These are phyloP conservation scores for Saimiri boliviensis DNA, from an alignment of 2,113 vertebrate genomes.

Conservation along the genomic window DNA sequence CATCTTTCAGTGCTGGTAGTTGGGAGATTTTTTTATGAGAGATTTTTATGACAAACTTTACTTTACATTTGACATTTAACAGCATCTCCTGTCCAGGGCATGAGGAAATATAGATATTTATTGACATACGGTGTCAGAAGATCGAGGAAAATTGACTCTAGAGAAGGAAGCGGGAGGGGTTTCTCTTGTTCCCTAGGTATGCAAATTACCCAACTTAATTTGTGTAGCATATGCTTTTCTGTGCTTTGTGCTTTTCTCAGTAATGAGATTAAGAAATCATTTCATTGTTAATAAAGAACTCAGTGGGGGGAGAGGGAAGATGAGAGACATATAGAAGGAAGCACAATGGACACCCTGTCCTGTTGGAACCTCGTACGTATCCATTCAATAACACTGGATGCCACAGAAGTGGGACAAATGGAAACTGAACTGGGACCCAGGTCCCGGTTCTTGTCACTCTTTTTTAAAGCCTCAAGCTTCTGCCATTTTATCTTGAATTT, in stretches of 20 bases:
- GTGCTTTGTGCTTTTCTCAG: constrained; percentile 54
- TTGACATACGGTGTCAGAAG: constrained; percentile 72
- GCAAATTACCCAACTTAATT: constrained; percentile 71
- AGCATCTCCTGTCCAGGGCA: constrained; percentile 79
- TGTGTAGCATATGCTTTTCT: constrained; percentile 61
- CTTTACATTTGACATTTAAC: constrained; percentile 83
- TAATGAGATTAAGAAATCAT: constrained; percentile 74
- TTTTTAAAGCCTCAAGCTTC: background rate
- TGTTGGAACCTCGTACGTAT: background rate
- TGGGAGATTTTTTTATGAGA: constrained; percentile 74
- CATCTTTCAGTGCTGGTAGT: constrained; percentile 17
- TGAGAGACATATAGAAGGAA: background rate
- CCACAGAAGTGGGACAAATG: background rate
- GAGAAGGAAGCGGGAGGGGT: constrained; percentile 31
- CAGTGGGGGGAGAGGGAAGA: constrained; percentile 11
- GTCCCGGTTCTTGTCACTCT: background rate
- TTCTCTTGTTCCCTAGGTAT: constrained; percentile 52
- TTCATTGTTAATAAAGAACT: constrained; percentile 74
- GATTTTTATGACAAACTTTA: constrained; percentile 84
- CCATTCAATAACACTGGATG: background rate
- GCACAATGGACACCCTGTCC: background rate
- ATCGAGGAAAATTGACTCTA: constrained; percentile 76
- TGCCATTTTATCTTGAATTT: background rate
- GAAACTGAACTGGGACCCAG: background rate
- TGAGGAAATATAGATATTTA: constrained; percentile 81